Base-by-base conservation (phyloP, 2,113 vertebrate genomes). In the Hipposideros armiger region DNA sequence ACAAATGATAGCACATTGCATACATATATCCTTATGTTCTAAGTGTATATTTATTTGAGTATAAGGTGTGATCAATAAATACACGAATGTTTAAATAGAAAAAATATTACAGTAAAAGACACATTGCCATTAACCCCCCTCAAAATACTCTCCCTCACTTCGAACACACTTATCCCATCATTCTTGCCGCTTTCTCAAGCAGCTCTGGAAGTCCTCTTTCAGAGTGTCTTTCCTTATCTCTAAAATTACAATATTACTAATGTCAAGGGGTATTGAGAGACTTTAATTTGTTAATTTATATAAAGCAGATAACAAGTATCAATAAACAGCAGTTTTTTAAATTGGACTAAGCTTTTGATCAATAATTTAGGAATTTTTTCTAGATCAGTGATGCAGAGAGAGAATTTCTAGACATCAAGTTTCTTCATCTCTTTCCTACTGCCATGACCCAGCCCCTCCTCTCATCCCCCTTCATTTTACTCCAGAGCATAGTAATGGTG, bases 211-310 rank as follows among this genome's bases (percentile, higher is more conserved):
- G 4, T 50, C 47, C 47, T 50, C 47, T 50, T 50, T 50, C 13
- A 11, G 47, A 50, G 13, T 50, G 47, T 78, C 62, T 40, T 73
- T 66, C 16, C 22, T 72, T 76, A 22, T 54, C 45, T 92, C 77
- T 52, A 28, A 95, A 88, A 88, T 45, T 50, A 90, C 26, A 87
- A 22, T 83, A 54, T 69, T 42, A 32, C 11, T 62, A 72, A 74
- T 9, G 26, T 66, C 0, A 22, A 50, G 5, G 30, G 30, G 17
- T 76, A 60, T 17, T 32, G 22, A 93, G 47, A 91, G 22, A 66
- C 28, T 87, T 76, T 70, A 76, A 76, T 36, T 88, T 84, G 32
- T 45, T 87, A 28, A 91, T 93, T 84, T 86, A 81, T 76, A 86
- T 85, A 72, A 82, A 95, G 4, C 30, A 74, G 52, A 80, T 69